Evolutionary conservation across 2,797 vertebrate species (phyloP), one percentile per base, ranked within the genome.

Genomic region (Pyrocephalus nanus): DNA sequence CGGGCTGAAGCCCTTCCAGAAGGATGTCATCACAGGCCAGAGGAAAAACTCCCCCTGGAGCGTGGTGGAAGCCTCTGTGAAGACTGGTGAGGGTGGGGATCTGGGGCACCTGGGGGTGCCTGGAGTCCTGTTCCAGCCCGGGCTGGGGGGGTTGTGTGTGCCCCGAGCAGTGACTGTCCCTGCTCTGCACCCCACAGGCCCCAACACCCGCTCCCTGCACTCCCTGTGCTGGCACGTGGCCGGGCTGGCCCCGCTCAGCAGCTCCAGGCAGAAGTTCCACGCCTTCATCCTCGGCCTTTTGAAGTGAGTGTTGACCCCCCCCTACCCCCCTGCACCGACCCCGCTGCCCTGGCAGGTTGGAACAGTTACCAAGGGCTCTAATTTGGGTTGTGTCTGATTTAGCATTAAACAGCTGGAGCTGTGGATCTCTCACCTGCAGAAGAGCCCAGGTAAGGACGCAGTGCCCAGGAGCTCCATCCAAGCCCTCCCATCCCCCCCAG

Each of bases 251-350:
- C 99, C 99, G 8, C 98, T 99, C 45, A 97, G 95, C 90, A 98
- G 98, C 97, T 97, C 96, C 97, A 98, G 98, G 27, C 99, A 99
- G 95, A 98, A 98, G 73, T 99, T 99, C 96, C 99, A 99, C 0
- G 98, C 99, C 51, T 99, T 99, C 66, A 97, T 99, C 86, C 97
- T 99, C 1, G 99, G 99, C 80, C 98, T 99, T 61, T 96, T 99
- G 88, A 99, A 99, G 99, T 99, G 98, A 99, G 98, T 95, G 29
- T 7, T 29, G 8, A 9, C 29, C 30, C 45, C 3, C n/a, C n/a
- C n/a, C n/a, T n/a, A n/a, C n/a, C n/a, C n/a, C 40, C 40, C 40
- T 42, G 40, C 27, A 4, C 15, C 2, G 18, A 48, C 38, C 57
- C 55, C 9, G 0, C 15, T 19, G 40, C 3, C 1, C 0, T 1